Base-by-base conservation (phyloP, 2,113 vertebrate species). In the Pardalotus punctatus region DNA sequence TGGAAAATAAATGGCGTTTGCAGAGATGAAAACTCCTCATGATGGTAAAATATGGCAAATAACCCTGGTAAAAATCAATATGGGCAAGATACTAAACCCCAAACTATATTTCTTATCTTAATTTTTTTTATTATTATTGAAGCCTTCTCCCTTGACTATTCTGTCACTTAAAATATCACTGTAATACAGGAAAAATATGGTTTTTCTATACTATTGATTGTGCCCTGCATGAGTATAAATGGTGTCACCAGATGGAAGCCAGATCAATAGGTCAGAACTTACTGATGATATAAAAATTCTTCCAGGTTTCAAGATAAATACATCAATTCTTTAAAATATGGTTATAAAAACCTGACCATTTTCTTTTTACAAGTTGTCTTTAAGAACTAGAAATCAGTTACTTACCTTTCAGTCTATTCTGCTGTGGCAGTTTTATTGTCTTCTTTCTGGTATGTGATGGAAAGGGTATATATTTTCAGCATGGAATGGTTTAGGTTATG, bases 211-310 rank as follows among this genome's bases (percentile, higher is more conserved):
- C 36, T 87, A 96, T 95, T 92, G 90, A 95, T 94, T 95, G 38
- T 88, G 17, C 71, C 93, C 70, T 88, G 84, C 71, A 88, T 87
- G 80, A 88, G 57, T 93, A 85, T 95, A 92, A 97, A 95, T 89
- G 83, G 78, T 80, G 53, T 90, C 73, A 92, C 60, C 71, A 95
- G 72, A 92, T 57, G 66, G 57, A 96, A 95, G 82, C 45, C 21
- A 91, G 79, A 97, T 96, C 95, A 96, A 95, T 96, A 96, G 67
- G 77, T 93, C 88, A 93, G 76, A 94, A 86, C 51, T 86, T 94
- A 93, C 71, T 86, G 76, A 95, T 92, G 65, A 93, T 76, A 89
- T 84, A 85, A 97, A 97, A 94, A 88, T 91, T 96, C 71, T 83
- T 90, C 40, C 67, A 93, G 65, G 61, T 92, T 95, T 96, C 79